Percentiles rank a stretch among this genome's conserved stretches.
These are phyloP conservation scores for Corapipo altera DNA, from an alignment of 2,113 vertebrate species.

Conservation along the genomic window DNA sequence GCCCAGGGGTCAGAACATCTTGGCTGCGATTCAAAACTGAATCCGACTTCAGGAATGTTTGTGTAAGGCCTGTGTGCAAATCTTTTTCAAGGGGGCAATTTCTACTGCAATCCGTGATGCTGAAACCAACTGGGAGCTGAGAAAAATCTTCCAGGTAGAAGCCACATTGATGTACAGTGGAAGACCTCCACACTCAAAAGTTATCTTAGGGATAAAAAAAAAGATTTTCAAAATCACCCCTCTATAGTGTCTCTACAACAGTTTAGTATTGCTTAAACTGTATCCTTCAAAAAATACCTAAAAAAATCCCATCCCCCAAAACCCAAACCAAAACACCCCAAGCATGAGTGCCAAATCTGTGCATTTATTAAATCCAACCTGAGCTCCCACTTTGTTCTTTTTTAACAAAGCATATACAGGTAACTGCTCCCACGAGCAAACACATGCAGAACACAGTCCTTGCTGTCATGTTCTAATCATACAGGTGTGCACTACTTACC, in stretches of 20 bases:
- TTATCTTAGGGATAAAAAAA: neutral
- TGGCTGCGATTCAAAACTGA: neutral
- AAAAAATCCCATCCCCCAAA: neutral
- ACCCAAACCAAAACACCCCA: neutral
- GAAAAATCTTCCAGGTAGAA: neutral
- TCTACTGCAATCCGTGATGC: neutral
- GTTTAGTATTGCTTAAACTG: neutral
- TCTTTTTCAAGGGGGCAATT: neutral
- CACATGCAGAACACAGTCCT: neutral
- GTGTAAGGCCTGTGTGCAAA: neutral
- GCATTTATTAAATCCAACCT: neutral
- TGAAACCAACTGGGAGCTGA: neutral
- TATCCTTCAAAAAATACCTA: neutral
- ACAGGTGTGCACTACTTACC: slow-evolving; percentile 7
- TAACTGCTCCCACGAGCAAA: neutral
- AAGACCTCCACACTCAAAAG: neutral
- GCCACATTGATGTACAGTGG: neutral
- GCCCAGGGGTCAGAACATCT: neutral
- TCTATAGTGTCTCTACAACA: neutral
- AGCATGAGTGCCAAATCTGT: neutral
- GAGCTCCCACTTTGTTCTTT: neutral
- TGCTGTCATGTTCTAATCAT: neutral
- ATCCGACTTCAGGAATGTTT: neutral
- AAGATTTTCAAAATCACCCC: neutral
- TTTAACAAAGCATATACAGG: neutral